Evolutionary conservation across 1,140 invertebrate genomes (phyloP), one percentile per base, ranked within the genome.

Genomic region (Heliconius himera): DNA sequence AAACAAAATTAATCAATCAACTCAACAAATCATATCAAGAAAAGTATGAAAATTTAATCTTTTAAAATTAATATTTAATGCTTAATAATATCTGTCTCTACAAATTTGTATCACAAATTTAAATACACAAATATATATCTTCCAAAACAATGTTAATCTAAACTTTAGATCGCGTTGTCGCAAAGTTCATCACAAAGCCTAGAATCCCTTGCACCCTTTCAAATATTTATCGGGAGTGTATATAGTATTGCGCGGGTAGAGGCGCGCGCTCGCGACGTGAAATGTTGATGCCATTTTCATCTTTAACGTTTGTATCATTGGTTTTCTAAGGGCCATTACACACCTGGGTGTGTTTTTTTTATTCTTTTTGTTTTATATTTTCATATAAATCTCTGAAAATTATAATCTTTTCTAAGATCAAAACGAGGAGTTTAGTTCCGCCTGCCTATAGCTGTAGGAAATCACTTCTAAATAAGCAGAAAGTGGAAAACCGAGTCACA

Each of bases 231-330:
- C 73, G 70, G 38, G 20, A n/a, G 73, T 71, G 74, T 73, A 77
- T 38, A 80, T 83, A 81, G 79, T 81, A 84, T 81, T 80, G 77
- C 71, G 66, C 36, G 33, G 33, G 72, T 51, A 66, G 74, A 73
- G 73, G 54, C 81, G 83, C 70, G 78, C 82, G 84, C 78, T 26
- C 26, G 77, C 70, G 70, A 70, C 80, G 82, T 86, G 85, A 87
- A 84, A 86, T 83, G 76, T 88, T 88, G 83, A 85, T 87, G 84
- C 73, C 76, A 73, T 83, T 84, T 78, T 75, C 82, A 78, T 82
- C 79, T 78, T 78, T 79, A 82, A 82, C 75, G 60, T 74, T 60
- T 78, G 46, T 80, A 72, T 77, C 78, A 82, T 82, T 82, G 74
- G 66, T 70, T 72, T 38, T 33, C 73, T 79, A 79, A 79, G 60